Conservation (phyloP, 2,888 invertebrate genomes). For the Pycnomerus fuliginosus region DNA sequence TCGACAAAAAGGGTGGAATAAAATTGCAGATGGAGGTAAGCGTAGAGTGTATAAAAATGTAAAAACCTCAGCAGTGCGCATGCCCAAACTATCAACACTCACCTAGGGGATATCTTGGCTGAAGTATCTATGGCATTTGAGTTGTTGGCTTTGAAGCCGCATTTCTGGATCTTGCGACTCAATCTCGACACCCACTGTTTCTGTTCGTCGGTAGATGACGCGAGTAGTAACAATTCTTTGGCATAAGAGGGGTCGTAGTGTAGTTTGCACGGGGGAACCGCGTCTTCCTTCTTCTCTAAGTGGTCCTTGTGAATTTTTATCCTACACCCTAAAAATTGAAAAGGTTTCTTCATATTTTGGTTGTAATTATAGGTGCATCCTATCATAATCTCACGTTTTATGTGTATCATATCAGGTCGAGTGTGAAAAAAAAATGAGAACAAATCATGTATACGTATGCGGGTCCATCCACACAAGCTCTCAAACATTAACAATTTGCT, state of each 20-base stretch:
- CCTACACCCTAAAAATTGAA: constrained; percentile 72
- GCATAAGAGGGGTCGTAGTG: constrained; percentile 93
- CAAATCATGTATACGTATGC: no score
- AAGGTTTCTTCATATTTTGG: no score
- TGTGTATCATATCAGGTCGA: no score
- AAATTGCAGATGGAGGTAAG: constrained; percentile 14
- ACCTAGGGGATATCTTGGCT: constrained; percentile 76
- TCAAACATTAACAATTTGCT: no score
- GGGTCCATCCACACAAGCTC: no score
- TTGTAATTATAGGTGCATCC: no score
- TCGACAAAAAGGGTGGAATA: constrained; percentile 8
- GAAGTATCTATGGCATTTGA: constrained; percentile 59
- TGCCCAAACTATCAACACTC: constrained; percentile 44
- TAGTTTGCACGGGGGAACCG: constrained; percentile 92
- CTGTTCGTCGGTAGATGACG: constrained; percentile 82
- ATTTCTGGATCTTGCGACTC: constrained; percentile 88
- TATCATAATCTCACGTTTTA: no score
- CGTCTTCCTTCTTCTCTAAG: constrained; percentile 80
- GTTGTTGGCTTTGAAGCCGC: constrained; percentile 86
- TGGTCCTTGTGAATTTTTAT: constrained; percentile 98
- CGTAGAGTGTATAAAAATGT: constrained; percentile 11
- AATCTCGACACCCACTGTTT: constrained; percentile 90
- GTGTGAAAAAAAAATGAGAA: no score
- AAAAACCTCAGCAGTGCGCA: constrained; percentile 6
- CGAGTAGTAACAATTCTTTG: constrained; percentile 89